These are phyloP conservation scores for Drosophila sordidapex DNA, from an alignment of 2,888 invertebrate genomes.

Conservation along the genomic window DNA sequence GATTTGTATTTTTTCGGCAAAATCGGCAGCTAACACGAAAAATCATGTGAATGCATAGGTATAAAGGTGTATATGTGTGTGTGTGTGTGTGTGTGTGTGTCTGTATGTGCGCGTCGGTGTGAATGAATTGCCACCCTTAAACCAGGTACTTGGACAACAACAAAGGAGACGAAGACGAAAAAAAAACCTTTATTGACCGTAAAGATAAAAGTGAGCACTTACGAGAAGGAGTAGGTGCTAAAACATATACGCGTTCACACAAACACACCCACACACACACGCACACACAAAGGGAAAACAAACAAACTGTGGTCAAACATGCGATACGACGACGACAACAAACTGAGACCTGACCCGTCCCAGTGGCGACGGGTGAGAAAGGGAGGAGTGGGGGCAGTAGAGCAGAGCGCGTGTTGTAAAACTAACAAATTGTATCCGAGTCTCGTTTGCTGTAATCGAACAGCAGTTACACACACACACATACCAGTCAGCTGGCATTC, in stretches of 20 bases:
- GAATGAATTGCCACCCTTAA: slow-evolving; percentile 60
- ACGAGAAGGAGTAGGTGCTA: slow-evolving; percentile 69
- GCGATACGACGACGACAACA: slow-evolving; percentile 43
- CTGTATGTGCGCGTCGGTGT: slow-evolving; percentile 14
- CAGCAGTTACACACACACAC: neutral
- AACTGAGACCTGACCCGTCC: slow-evolving; percentile 36
- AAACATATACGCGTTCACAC: slow-evolving; percentile 45
- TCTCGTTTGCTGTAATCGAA: slow-evolving; percentile 12
- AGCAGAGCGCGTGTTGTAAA: slow-evolving; percentile 9
- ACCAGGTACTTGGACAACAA: slow-evolving; percentile 25
- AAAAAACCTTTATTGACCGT: slow-evolving; percentile 68
- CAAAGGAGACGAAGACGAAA: slow-evolving; percentile 11
- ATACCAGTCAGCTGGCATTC: neutral
- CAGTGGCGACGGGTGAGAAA: slow-evolving; percentile 6
- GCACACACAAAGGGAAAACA: slow-evolving; percentile 22
- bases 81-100: slow-evolving; percentile 7
- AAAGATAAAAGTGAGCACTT: slow-evolving; percentile 70
- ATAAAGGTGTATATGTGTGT: slow-evolving; percentile 3
- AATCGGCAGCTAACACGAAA: slow-evolving; percentile 37
- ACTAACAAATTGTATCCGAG: slow-evolving; percentile 50
- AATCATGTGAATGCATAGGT: slow-evolving; percentile 26
- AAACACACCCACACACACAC: neutral
- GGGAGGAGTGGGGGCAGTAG: neutral
- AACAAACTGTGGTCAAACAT: slow-evolving; percentile 69
- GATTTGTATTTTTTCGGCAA: neutral